Conservation (phyloP, 2,797 vertebrate genomes). For the Halcyon leucocephala region DNA sequence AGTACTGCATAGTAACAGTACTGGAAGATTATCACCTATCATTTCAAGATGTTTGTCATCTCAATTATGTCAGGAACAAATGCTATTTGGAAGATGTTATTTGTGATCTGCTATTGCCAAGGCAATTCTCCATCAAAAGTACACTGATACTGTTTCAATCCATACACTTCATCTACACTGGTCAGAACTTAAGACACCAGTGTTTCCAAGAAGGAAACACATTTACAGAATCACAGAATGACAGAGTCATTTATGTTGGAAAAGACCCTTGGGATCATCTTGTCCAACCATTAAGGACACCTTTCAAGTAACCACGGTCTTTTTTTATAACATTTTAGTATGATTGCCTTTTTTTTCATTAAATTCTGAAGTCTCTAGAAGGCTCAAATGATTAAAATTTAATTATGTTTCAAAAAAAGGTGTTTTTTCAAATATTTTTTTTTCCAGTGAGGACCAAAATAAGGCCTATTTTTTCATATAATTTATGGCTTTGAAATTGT, state of each 20-base stretch:
- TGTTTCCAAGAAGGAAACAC: not conserved
- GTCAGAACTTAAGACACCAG: not conserved
- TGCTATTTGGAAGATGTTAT: not conserved
- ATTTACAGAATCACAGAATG: not conserved
- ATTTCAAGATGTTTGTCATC: slow-evolving; percentile 8
- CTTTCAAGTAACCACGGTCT: not conserved
- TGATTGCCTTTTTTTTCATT: not conserved
- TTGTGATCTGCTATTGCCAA: not conserved
- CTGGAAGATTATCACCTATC: not conserved
- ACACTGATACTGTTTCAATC: not conserved
- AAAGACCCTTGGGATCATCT: no score
- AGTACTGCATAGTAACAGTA: not conserved
- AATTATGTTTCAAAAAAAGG: not conserved
- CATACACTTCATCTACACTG: not conserved
- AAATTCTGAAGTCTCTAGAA: not conserved
- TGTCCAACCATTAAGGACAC: not conserved
- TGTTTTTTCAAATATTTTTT: no score
- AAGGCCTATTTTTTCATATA: not conserved
- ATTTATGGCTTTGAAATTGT: not conserved
- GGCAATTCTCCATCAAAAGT: not conserved
- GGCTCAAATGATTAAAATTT: not conserved
- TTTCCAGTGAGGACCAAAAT: not conserved
- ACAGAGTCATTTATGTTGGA: no score
- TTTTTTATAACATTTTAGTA: not conserved
- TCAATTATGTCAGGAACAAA: not conserved